These are phyloP conservation scores for Lumbricus terrestris DNA, from an alignment of 2,888 invertebrate genomes.

Conservation along the genomic window DNA sequence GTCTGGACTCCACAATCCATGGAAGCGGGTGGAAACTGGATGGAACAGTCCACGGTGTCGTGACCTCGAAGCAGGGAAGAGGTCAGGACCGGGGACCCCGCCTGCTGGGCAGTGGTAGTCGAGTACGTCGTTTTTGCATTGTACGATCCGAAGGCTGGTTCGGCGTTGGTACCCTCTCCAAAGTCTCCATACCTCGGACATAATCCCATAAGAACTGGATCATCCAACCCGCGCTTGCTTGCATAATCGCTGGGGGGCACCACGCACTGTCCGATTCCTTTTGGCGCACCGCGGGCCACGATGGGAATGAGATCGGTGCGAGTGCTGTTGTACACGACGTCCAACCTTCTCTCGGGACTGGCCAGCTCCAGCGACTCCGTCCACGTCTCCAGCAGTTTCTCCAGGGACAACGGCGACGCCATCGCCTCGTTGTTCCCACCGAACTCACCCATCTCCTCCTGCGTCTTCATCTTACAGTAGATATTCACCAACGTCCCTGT, in stretches of 20 bases:
- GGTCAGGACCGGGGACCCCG: constrained; percentile 19
- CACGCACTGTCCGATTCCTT: not conserved
- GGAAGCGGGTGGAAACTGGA: constrained; percentile 30
- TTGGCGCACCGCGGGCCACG: not conserved
- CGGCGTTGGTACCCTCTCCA: not conserved
- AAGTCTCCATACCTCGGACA: not conserved
- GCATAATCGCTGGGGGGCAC: not conserved
- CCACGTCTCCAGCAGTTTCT: constrained; percentile 33
- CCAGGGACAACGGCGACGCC: constrained; percentile 29
- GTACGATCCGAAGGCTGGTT: not conserved
- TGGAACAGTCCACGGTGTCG: constrained; percentile 11
- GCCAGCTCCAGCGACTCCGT: not conserved
- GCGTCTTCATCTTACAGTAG: constrained; percentile 11
- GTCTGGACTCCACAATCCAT: constrained; percentile 36
- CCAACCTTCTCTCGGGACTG: not conserved
- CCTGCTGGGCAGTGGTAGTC: constrained; percentile 16
- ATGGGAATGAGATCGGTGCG: not conserved
- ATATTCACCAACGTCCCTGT: not conserved
- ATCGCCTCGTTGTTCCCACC: constrained; percentile 27
- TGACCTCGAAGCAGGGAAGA: constrained; percentile 6
- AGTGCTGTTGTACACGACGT: not conserved
- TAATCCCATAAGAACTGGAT: not conserved
- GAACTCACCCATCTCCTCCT: not conserved
- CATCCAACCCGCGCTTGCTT: not conserved
- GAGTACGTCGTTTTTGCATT: not conserved